phyloP scores from a whole-genome alignment of 2,888 invertebrate genomes.

The Azorinus chamasolen region DNA sequence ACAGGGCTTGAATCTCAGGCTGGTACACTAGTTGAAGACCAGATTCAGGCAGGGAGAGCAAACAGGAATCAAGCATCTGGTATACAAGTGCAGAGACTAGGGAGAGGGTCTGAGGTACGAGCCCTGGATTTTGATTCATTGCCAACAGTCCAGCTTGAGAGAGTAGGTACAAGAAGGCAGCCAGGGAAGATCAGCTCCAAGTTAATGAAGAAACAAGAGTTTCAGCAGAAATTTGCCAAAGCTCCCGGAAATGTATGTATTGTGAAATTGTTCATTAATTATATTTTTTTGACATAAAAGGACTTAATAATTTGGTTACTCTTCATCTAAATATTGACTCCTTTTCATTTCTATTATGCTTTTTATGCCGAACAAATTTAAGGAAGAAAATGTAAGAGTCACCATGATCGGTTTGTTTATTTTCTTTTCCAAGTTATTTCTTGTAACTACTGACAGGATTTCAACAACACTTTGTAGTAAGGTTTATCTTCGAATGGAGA shows the following conservation, averaged over 20 bases:
- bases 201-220: conserved; percentile 45
- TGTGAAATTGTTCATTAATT: background rate
- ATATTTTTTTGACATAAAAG: too few relatives aligned
- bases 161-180: conserved; percentile 23
- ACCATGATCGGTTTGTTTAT: too few relatives aligned
- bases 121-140: conserved; percentile 41
- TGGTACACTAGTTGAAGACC: conserved; percentile 44
- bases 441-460: too few relatives aligned
- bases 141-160: conserved; percentile 33
- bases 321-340: too few relatives aligned
- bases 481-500: too few relatives aligned
- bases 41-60: too few relatives aligned
- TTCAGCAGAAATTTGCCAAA: conserved; percentile 53
- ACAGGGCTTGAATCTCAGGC: conserved; percentile 33
- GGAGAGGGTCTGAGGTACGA: conserved; percentile 47
- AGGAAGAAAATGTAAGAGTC: too few relatives aligned
- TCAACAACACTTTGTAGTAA: too few relatives aligned
- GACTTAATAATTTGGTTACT: too few relatives aligned
- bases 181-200: conserved; percentile 55
- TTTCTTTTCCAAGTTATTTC: too few relatives aligned
- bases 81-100: conserved; percentile 18
- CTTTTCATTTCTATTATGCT: too few relatives aligned
- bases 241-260: conserved; percentile 42
- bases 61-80: conserved; percentile 5
- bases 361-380: too few relatives aligned